Conservation (phyloP, 2,888 invertebrate genomes). For the Andrena hattorfiana region DNA sequence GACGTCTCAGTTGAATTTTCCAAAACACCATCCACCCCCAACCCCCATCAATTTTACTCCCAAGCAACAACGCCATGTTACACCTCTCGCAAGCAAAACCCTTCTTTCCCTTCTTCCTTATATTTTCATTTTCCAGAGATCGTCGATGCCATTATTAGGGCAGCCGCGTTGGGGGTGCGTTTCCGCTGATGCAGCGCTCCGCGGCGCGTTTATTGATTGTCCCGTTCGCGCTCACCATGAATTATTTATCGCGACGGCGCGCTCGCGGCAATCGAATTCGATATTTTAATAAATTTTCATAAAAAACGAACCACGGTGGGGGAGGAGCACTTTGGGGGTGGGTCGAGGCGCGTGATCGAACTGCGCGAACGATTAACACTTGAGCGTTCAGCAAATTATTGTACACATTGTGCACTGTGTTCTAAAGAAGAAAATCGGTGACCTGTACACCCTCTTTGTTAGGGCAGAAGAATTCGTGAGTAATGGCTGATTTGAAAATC, state of each 20-base stretch:
- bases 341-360: conserved; percentile 45
- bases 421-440: too few species aligned
- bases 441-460: too few species aligned
- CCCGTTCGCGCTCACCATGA: conserved; percentile 43
- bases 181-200: conserved; percentile 9
- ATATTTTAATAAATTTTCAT: conserved; percentile 59
- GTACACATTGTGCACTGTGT: too few species aligned
- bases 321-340: neutral
- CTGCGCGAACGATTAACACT: conserved; percentile 39
- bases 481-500: neutral
- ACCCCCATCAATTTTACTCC: too few species aligned
- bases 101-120: too few species aligned
- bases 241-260: conserved; percentile 48
- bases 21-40: too few species aligned
- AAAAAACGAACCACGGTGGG: conserved; percentile 38
- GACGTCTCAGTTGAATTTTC: too few species aligned
- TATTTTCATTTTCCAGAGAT: too few species aligned
- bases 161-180: neutral
- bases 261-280: conserved; percentile 40
- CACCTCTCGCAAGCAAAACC: too few species aligned
- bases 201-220: conserved; percentile 47
- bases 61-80: too few species aligned
- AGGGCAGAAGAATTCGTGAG: neutral
- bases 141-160: neutral
- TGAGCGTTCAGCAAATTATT: neutral